These are phyloP conservation scores for Augochlora pura DNA, from an alignment of 1,140 invertebrate genomes.

Conservation along the genomic window DNA sequence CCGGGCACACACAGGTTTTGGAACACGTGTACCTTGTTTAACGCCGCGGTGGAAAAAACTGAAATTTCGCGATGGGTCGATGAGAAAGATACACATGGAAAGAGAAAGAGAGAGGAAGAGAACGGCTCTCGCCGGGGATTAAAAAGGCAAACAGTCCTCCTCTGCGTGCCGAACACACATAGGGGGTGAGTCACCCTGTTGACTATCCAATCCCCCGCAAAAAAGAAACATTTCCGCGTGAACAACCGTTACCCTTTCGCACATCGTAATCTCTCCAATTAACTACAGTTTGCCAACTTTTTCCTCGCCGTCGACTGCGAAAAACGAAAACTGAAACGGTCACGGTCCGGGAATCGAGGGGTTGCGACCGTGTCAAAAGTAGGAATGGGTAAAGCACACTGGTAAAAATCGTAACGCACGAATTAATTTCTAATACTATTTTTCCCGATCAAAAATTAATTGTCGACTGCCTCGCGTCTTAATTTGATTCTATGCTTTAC, in stretches of 20 bases:
- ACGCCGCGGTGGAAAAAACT: not conserved
- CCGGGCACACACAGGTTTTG: too few species aligned
- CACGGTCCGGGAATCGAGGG: not conserved
- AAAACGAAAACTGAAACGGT: not conserved
- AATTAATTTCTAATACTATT: too few species aligned
- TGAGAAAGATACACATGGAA: too few species aligned
- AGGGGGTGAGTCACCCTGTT: slow-evolving; percentile 31
- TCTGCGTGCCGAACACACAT: not conserved
- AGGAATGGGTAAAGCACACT: too few species aligned
- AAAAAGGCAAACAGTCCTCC: slow-evolving; percentile 27
- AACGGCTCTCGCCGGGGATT: not conserved
- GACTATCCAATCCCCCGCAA: slow-evolving; percentile 11
- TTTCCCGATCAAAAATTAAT: too few species aligned
- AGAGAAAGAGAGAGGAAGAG: too few species aligned
- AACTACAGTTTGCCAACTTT: not conserved
- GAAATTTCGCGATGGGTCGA: not conserved
- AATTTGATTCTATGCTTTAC: too few species aligned
- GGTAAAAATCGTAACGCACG: too few species aligned
- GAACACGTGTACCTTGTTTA: too few species aligned
- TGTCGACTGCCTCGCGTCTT: too few species aligned
- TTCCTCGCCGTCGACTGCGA: not conserved
- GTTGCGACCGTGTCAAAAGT: not conserved
- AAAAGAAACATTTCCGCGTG: slow-evolving; percentile 33
- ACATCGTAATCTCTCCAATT: not conserved
- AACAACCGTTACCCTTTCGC: slow-evolving; percentile 30